A percentile compares a stretch with the other conserved stretches of the same genome.
Evolutionary conservation across 2,113 vertebrate genomes (phyloP).

Genomic region (Larimichthys polyactis): DNA sequence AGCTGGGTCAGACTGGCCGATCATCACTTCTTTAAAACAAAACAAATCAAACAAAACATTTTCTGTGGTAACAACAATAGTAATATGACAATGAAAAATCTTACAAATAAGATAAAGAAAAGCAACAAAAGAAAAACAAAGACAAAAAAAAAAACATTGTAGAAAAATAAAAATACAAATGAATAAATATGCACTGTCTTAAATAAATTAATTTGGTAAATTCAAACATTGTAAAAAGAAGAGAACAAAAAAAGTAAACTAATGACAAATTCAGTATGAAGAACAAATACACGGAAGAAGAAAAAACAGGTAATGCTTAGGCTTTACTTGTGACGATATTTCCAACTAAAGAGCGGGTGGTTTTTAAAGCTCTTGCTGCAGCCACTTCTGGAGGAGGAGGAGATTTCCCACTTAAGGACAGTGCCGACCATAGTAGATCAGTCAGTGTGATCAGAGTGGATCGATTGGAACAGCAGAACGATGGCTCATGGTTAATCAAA

Average conservation of each 20-base stretch:
- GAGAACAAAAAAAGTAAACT: slow-evolving; percentile 69
- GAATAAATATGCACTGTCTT: slow-evolving; percentile 84
- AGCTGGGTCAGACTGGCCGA: slow-evolving; percentile 53
- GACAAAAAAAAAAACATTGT: slow-evolving; percentile 50
- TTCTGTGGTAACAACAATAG: slow-evolving; percentile 43
- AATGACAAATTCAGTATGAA: slow-evolving; percentile 60
- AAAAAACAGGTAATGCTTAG: slow-evolving; percentile 43
- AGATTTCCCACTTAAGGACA: neutral
- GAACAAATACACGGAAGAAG: slow-evolving; percentile 51
- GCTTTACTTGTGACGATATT: neutral
- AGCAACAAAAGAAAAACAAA: slow-evolving; percentile 33
- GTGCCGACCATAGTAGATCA: neutral
- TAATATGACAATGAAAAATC: slow-evolving; percentile 51
- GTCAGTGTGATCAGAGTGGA: slow-evolving; percentile 23
- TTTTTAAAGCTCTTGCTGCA: slow-evolving; percentile 50
- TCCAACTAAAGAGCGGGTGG: neutral
- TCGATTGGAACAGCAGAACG: slow-evolving; percentile 1
- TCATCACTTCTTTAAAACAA: slow-evolving; percentile 21
- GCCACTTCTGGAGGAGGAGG: slow-evolving; percentile 28
- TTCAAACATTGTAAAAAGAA: slow-evolving; percentile 73
- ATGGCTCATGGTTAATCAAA: slow-evolving; percentile 6
- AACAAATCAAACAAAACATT: neutral
- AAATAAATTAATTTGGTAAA: slow-evolving; percentile 85
- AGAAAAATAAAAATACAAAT: slow-evolving; percentile 82
- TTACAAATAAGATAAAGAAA: slow-evolving; percentile 45